Evolutionary conservation across 1,140 invertebrate species (phyloP), one percentile per base, ranked within the genome.

Genomic region (Harlomillsia oculata): DNA sequence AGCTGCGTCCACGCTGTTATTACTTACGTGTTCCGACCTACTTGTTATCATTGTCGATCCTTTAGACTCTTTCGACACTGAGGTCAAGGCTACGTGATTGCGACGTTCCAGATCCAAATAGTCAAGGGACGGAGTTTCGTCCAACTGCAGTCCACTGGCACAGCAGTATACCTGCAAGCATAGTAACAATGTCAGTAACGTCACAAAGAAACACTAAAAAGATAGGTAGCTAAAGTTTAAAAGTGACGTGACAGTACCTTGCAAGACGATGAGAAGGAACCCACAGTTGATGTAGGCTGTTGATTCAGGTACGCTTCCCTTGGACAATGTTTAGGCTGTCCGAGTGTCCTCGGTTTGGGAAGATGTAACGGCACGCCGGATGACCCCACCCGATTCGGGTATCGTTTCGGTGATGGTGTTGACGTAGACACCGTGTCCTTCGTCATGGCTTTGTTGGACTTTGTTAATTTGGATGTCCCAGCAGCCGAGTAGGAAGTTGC

Each of bases 131-230:
- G 26, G n/a, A n/a, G n/a, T n/a, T n/a, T n/a, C 44, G 13, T 54
- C 45, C 36, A 59, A 41, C 21, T 52, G 53, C 2, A 48, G 51
- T 37, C 56, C 57, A 39, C 51, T 34, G 32, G 8, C 5, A 37
- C 57, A 60, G 40, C 62, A 64, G 32, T 32, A 64, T 8, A 59
- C 48, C 62, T 64, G n/a, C 32, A 54, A 54, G 44, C 16, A 18
- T 34, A 23, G 11, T 20, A 45, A 39, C 18, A 56, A 56, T 20
- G 29, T 28, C 32, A 5, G 30, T 49, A 32, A 5, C 56, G 8
- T 30, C 9, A 3, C 23, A 28, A 25, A 9, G 18, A 52, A 36
- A n/a, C 14, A 39, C 6, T 50, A 25, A 34, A 36, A 23, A 34
- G n/a, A n/a, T n/a, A n/a, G n/a, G n/a, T n/a, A n/a, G n/a, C n/a